Base-by-base conservation (phyloP, 2,797 vertebrate species). In the Danio albolineatus region DNA sequence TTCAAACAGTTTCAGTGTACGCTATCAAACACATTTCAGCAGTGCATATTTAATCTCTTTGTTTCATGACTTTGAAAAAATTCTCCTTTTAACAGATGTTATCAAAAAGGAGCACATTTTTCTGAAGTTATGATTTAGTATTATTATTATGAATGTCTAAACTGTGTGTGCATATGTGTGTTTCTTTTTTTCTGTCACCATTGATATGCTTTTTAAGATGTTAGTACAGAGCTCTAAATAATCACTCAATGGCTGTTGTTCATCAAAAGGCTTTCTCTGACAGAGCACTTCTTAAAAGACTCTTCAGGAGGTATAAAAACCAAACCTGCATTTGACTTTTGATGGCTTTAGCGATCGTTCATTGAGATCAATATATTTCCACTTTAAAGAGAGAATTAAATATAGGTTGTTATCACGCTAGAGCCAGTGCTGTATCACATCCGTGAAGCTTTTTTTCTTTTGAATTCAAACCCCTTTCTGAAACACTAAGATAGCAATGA, bases 311-410 rank as follows among this genome's bases (percentile, higher is more conserved):
- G 79, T 44, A 38, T 66, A 79, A 73, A 72, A 86, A 82, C 69
- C 65, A 76, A 82, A 73, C 57, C 73, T 54, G 62, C 41, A 46
- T 79, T 80, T 78, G 51, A 82, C 78, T 78, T 76, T 71, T 85
- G 80, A 87, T 84, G 75, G 69, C 76, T 85, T 75, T 38, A 65
- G 72, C 41, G 51, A 84, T 80, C 70, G 28, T 70, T 85, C 65
- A 53, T 73, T 73, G 73, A 82, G 78, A 88, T 88, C 84, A 85
- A 86, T 84, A 82, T 65, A 77, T 70, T 86, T 83, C 54, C 48
- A 66, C 74, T 53, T 69, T 53, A 62, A 28, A 78, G 6, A 56
- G 36, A 38, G 38, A 51, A 73, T 76, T 64, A 65, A 70, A 67
- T n/a, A 44, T 76, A 59, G 57, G 17, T 21, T 74, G 82, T 80